Percentiles rank a stretch among this genome's conserved stretches.
phyloP scores from a whole-genome alignment of 2,113 vertebrate genomes.

The Rhadina sibilatrix region DNA sequence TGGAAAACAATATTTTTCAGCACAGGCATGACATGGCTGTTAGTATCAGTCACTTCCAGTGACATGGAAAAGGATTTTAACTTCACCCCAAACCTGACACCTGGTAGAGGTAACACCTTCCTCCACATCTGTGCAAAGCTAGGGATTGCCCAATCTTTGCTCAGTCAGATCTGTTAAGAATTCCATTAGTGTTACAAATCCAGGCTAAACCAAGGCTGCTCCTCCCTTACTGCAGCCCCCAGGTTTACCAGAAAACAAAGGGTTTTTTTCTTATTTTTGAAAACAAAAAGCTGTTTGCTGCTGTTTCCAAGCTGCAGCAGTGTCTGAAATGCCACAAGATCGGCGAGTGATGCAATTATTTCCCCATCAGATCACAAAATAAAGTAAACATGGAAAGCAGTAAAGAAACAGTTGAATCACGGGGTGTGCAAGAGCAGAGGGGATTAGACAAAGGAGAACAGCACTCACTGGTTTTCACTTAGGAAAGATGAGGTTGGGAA shows the following conservation, averaged over 20 bases:
- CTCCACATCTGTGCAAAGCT: background rate
- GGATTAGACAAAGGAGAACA: background rate
- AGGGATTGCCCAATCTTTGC: background rate
- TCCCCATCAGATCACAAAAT: slow-evolving; percentile 25
- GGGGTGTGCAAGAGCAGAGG: background rate
- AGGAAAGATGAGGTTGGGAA: slow-evolving; percentile 63
- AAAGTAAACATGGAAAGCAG: slow-evolving; percentile 42
- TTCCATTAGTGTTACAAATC: background rate
- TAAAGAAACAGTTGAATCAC: slow-evolving; percentile 28
- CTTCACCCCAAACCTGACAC: background rate
- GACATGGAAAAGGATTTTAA: background rate
- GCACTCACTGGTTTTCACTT: slow-evolving; percentile 77
- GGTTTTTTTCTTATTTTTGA: background rate
- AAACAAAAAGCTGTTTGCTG: background rate
- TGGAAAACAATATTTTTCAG: background rate
- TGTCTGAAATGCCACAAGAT: slow-evolving; percentile 25
- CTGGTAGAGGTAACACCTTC: background rate
- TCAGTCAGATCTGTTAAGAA: background rate
- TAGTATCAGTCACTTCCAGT: background rate
- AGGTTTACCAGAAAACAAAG: slow-evolving; percentile 10
- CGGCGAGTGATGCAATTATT: slow-evolving; percentile 38
- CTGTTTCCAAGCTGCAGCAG: slow-evolving; percentile 1
- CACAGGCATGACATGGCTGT: too few species aligned
- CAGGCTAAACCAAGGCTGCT: background rate
- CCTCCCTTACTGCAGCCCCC: background rate